Evolutionary conservation across 2,113 vertebrate genomes (phyloP).

Genomic region (Mastomys natalensis): DNA sequence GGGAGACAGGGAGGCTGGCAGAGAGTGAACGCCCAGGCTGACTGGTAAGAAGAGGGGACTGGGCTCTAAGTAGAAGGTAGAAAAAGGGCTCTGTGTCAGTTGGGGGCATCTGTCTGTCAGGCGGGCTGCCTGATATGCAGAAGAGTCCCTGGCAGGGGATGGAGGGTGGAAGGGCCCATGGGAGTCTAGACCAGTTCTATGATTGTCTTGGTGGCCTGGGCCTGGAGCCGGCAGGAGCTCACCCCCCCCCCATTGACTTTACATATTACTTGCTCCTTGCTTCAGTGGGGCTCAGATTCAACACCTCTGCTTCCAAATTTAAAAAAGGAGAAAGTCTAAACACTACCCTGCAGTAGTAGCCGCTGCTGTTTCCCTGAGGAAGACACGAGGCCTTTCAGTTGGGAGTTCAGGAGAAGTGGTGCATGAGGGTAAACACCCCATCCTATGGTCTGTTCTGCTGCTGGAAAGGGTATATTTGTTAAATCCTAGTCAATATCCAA

Average conservation of each 20-base stretch:
- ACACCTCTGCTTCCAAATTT: constrained; percentile 61
- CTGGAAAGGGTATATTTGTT: constrained; percentile 65
- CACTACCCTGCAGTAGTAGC: background rate
- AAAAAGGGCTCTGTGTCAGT: background rate
- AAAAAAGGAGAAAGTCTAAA: constrained; percentile 14
- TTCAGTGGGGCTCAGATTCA: constrained; percentile 15
- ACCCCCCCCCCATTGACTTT: background rate
- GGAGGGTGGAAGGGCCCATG: no score
- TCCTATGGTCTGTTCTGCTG: background rate
- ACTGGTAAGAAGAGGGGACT: background rate
- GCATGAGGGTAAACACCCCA: background rate
- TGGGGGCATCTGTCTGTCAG: background rate
- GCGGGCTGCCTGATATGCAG: background rate
- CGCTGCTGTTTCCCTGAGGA: background rate
- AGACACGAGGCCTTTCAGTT: background rate
- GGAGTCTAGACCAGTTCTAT: background rate
- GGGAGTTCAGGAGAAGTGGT: constrained; percentile 4
- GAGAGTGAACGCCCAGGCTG: background rate
- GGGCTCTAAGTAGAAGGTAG: background rate
- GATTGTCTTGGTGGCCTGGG: background rate
- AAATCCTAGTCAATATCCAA: constrained; percentile 69
- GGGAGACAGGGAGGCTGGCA: background rate
- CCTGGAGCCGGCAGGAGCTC: background rate
- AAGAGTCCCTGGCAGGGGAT: background rate
- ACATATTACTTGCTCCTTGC: background rate